Conservation (phyloP, 2,888 invertebrate species). For the Drosophila atroscutellata region DNA sequence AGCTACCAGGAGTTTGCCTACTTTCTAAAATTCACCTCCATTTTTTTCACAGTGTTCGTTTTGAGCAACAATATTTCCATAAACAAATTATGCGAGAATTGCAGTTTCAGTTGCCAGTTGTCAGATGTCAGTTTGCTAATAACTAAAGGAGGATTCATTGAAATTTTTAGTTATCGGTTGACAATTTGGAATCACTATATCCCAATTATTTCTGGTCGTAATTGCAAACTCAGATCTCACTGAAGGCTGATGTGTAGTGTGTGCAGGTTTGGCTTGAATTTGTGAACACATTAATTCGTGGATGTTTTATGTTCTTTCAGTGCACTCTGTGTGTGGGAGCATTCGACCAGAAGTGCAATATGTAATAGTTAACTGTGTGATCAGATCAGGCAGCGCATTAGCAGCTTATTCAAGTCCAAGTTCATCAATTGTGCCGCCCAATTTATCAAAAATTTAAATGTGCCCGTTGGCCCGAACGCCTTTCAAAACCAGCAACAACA, state of each 20-base stretch:
- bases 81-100: not conserved
- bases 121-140: constrained; percentile 14
- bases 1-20: no score
- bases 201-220: constrained; percentile 20
- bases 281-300: constrained; percentile 41
- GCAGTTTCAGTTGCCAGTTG: constrained; percentile 1
- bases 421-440: constrained; percentile 43
- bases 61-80: constrained; percentile 29
- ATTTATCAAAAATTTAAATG: constrained; percentile 51
- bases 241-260: constrained; percentile 3
- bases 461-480: constrained; percentile 31
- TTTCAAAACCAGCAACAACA: constrained; percentile 22
- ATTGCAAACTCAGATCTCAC: constrained; percentile 35
- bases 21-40: not conserved
- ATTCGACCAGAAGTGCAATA: constrained; percentile 27
- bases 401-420: constrained; percentile 40
- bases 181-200: constrained; percentile 8
- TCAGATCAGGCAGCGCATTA: constrained; percentile 20
- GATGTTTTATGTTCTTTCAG: constrained; percentile 26
- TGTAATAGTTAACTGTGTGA: constrained; percentile 21
- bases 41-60: not conserved
- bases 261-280: constrained; percentile 10
- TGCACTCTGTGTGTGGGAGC: constrained; percentile 1
- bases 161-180: constrained; percentile 17
- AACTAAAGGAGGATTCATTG: constrained; percentile 3